Conservation (phyloP, 2,797 vertebrate species). For the Notamacropus eugenii region DNA sequence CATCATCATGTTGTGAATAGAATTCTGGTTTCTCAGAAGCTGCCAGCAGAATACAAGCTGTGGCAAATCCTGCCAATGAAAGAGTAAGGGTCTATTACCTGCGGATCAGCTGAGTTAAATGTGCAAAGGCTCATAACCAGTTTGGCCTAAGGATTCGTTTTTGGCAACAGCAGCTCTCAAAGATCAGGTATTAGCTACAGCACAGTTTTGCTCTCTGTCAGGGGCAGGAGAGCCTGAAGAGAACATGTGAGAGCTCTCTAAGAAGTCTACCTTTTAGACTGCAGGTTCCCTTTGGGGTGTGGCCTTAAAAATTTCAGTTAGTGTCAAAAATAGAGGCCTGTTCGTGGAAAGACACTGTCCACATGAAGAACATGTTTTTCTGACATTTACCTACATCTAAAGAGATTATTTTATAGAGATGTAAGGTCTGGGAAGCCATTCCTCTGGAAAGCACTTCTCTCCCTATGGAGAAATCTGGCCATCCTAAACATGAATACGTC, state of each 20-base stretch:
- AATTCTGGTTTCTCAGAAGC: constrained; percentile 16
- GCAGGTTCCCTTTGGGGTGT: neutral
- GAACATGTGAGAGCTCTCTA: neutral
- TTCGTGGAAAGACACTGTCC: neutral
- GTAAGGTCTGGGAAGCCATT: neutral
- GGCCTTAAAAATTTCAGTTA: neutral
- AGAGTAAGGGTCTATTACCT: neutral
- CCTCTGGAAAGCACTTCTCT: constrained; percentile 36
- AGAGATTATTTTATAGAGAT: neutral
- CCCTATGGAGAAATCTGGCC: neutral
- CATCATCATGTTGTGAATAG: neutral
- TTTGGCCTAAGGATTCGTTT: neutral
- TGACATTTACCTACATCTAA: neutral
- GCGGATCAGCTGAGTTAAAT: neutral
- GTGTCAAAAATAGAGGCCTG: neutral
- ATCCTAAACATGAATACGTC: constrained; percentile 32
- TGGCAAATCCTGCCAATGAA: neutral
- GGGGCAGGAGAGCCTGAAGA: neutral
- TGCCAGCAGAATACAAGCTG: neutral
- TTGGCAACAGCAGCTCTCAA: neutral
- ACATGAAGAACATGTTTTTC: neutral
- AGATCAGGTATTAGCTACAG: neutral
- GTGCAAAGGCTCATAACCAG: neutral
- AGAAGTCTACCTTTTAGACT: neutral
- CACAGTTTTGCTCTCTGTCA: neutral